Base-by-base conservation (phyloP, 2,797 vertebrate genomes). In the Helostoma temminkii region DNA sequence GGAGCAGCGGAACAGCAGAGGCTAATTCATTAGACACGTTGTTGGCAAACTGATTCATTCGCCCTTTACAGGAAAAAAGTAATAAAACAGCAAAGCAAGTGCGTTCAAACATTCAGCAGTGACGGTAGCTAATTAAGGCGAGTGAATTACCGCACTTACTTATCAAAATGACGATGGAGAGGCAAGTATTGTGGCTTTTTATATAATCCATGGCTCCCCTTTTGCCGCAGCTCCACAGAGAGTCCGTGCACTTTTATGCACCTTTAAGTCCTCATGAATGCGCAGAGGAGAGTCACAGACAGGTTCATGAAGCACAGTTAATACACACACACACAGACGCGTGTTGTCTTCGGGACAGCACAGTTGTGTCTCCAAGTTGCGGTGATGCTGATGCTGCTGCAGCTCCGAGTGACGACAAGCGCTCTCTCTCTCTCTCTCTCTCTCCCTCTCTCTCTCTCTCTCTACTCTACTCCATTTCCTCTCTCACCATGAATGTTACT, bases 331-430 rank as follows among this genome's bases (percentile, higher is more conserved):
- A 16, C 6, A 5, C 55, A 2, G 21, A 2, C 45, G 46, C 21
- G 3, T 28, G 46, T 64, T 55, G 66, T 74, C 48, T 73, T 83
- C 71, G 57, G 78, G 75, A 73, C 69, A 60, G 54, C 74, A 47
- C 54, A 79, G 71, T 71, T 79, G 69, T 75, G 78, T 66, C 81
- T 69, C 69, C 72, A 85, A 85, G 81, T 88, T 85, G 87, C 82
- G 24, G 67, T 87, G 89, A 88, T 93, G 93, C 90, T 94, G 93
- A 89, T 93, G 93, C 91, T 92, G 92, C 84, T 90, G 91, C 91
- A 84, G 88, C 84, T 80, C 64, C 66, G 71, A 58, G 68, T 89
- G 89, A 90, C 88, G 80, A 84, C 88, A 86, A 3, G 15, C 45
- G 34, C 42, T 22, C 56, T 36, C 22, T 46, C 32, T 53, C 68